Evolutionary conservation across 2,113 vertebrate genomes (phyloP).

Genomic region (Zingel zingel): DNA sequence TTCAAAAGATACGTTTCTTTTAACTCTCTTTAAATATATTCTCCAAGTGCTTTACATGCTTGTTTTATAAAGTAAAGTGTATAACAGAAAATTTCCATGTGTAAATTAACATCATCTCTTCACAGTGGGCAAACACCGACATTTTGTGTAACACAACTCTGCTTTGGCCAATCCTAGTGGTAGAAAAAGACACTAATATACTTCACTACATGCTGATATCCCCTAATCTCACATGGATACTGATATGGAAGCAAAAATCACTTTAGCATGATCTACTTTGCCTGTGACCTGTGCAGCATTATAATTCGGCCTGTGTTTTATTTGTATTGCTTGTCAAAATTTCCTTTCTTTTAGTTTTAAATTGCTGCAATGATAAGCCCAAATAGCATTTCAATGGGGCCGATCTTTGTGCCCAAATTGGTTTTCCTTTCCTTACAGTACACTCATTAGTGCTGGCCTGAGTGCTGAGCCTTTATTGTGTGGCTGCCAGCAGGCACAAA

Average conservation of each 20-base stretch:
- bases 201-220: too few species aligned
- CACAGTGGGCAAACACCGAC: neutral
- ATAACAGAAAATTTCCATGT: neutral
- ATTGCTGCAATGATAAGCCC: neutral
- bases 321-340: neutral
- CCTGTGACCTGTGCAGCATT: neutral
- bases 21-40: neutral
- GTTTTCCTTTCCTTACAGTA: neutral
- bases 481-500: slow-evolving; percentile 8
- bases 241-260: neutral
- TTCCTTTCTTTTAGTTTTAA: neutral
- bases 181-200: too few species aligned
- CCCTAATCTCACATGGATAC: too few species aligned
- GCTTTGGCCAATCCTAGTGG: too few species aligned
- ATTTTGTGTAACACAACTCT: slow-evolving; percentile 3
- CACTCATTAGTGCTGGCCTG: neutral
- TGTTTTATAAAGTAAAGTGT: neutral
- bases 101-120: neutral
- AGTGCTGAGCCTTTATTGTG: neutral
- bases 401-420: neutral
- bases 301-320: neutral
- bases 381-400: neutral
- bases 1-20: neutral
- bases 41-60: neutral
- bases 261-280: too few species aligned